Evolutionary conservation across 2,797 vertebrate genomes (phyloP).

Genomic region (Typhlichthys subterraneus): DNA sequence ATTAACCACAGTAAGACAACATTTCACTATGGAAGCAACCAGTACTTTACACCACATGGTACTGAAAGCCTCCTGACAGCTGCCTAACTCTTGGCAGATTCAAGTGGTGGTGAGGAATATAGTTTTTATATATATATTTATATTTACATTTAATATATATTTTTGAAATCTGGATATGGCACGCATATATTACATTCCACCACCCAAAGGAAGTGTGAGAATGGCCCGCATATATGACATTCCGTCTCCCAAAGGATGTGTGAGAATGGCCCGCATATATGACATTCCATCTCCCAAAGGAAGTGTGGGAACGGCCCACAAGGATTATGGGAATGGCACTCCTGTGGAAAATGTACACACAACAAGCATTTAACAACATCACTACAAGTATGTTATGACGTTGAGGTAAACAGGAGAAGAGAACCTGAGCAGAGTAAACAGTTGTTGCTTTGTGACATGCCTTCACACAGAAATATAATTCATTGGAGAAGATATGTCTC

Average conservation of each 20-base stretch:
- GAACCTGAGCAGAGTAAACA: conserved; percentile 35
- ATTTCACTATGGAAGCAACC: conserved; percentile 6
- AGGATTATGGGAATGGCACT: conserved; percentile 13
- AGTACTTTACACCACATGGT: conserved; percentile 17
- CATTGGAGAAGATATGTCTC: not conserved
- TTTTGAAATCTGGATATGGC: conserved; percentile 69
- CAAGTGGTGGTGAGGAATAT: conserved; percentile 56
- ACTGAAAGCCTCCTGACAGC: conserved; percentile 23
- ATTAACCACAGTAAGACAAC: conserved; percentile 18
- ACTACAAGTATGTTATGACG: not conserved
- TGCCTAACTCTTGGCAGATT: conserved; percentile 19
- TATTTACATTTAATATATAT: conserved; percentile 1
- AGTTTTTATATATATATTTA: conserved; percentile 25
- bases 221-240: conserved; percentile 54
- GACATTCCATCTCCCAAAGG: conserved; percentile 66
- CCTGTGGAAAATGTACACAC: conserved; percentile 38
- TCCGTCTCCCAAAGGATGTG: conserved; percentile 57
- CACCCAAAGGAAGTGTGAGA: conserved; percentile 56
- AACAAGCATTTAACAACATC: conserved; percentile 31
- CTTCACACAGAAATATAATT: conserved; percentile 1
- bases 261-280: conserved; percentile 44
- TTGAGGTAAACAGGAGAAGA: conserved; percentile 24
- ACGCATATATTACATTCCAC: conserved; percentile 67
- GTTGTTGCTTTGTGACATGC: not conserved
- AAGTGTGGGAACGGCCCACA: conserved; percentile 52